Percentiles rank a stretch among this genome's conserved stretches.
phyloP scores from a whole-genome alignment of 2,888 invertebrate species.

The Pristionchus mayeri region DNA sequence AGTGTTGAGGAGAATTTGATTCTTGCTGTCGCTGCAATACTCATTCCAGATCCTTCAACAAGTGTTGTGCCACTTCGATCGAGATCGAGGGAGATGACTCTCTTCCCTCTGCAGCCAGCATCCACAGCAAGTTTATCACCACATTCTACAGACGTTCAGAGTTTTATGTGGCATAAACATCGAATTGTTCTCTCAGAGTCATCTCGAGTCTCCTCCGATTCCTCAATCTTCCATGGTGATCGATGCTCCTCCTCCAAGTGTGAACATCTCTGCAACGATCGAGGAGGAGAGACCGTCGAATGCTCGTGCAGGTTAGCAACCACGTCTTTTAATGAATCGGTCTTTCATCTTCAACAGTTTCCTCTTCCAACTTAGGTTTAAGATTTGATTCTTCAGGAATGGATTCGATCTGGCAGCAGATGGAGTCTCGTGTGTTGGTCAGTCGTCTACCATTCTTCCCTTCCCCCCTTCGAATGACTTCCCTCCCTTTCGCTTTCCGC shows the following conservation, averaged over 20 bases:
- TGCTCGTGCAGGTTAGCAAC: conserved; percentile 66
- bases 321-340: not conserved
- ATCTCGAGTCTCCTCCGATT: conserved; percentile 8
- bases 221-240: conserved; percentile 60
- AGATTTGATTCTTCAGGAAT: not conserved
- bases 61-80: conserved; percentile 65
- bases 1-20: too few relatives aligned
- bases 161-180: too few relatives aligned
- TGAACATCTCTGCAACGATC: conserved; percentile 74
- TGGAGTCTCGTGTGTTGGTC: conserved; percentile 72
- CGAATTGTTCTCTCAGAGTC: not conserved
- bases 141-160: not conserved
- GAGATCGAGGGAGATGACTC: conserved; percentile 45
- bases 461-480: not conserved
- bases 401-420: conserved; percentile 74
- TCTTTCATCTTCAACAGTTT: not conserved
- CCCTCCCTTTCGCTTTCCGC: not conserved
- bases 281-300: conserved; percentile 68
- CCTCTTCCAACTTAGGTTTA: not conserved
- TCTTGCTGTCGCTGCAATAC: conserved; percentile 56
- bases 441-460: conserved; percentile 39
- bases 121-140: not conserved
- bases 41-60: conserved; percentile 71
- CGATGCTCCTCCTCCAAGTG: conserved; percentile 68
- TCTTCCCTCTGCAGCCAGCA: not conserved